Base-by-base conservation (phyloP, 2,888 invertebrate species). In the Tetragnatha montana region DNA sequence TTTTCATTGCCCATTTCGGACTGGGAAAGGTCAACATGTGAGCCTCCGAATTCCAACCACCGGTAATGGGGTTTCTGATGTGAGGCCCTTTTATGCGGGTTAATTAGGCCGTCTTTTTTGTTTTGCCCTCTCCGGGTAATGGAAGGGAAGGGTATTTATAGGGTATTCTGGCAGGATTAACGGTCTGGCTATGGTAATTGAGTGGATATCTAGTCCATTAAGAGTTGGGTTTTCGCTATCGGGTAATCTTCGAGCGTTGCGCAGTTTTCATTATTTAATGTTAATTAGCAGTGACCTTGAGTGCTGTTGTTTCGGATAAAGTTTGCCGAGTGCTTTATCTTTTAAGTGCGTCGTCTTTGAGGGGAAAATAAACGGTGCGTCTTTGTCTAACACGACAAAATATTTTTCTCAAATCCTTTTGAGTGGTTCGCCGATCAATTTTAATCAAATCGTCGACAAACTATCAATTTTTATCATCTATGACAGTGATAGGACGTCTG, bases 21-120 rank as follows among this genome's bases (percentile, higher is more conserved):
- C 76, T 14, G 35, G 35, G 71, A 82, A 87, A 88, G 87, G 87
- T 88, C 87, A 88, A 71, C 87, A 51, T 88, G 82, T 88, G 87
- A 76, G 81, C 47, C 60, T 17, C 21, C 22, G 10, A 47, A 82
- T 71, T 73, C 73, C 73, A 17, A 0, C 6, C 22, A n/a, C n/a
- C n/a, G 50, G 73, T 79, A 73, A 80, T 80, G 73, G 73, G 86
- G 51, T 80, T 86, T 68, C 80, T 86, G 86, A 79, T 80, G 80
- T 60, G 73, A 22, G 19, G 71, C 71, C 19, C n/a, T 75, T 73
- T 21, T 60, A 51, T 83, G 21, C n/a, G 47, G 8, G 47, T 73
- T 81, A 76, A 76, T 84, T 84, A 76, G 21, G 21, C 10, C n/a
- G 69, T 84, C 7, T 69, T 76, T 75, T 70, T 69, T 69, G 47